These are phyloP conservation scores for Drosophila eugracilis DNA, from an alignment of 1,140 invertebrate genomes.

Conservation along the genomic window DNA sequence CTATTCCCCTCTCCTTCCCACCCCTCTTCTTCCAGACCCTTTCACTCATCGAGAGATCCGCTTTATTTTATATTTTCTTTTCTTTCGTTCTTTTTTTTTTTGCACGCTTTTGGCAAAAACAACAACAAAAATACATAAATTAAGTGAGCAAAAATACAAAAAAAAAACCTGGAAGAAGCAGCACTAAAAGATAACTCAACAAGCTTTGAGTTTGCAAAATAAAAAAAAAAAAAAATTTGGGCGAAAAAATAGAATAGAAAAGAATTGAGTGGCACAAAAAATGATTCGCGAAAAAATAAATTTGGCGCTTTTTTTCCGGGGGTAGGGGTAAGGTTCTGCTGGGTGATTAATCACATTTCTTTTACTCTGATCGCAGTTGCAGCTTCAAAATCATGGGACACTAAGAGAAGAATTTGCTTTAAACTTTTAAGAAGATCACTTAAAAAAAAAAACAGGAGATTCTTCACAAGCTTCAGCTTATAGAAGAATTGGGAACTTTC, in stretches of 20 bases:
- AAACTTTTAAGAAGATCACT: neutral
- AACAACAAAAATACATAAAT: constrained; percentile 20
- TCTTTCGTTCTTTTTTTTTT: constrained; percentile 22
- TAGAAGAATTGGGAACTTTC: no score
- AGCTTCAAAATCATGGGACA: neutral
- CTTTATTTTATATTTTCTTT: constrained; percentile 4
- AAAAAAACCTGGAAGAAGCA: constrained; percentile 63
- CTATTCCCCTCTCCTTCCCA: constrained; percentile 11
- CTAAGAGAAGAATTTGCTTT: neutral
- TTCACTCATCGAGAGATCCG: constrained; percentile 27
- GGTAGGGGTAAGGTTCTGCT: neutral
- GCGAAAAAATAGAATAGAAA: constrained; percentile 45
- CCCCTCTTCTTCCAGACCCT: constrained; percentile 9
- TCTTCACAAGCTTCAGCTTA: no score
- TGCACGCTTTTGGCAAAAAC: constrained; percentile 24
- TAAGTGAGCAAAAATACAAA: constrained; percentile 47
- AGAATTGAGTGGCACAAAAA: constrained; percentile 41
- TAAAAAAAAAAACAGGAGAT: neutral
- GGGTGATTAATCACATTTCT: constrained; percentile 29
- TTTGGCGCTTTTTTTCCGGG: constrained; percentile 28
- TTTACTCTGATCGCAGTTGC: constrained; percentile 5
- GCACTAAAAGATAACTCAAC: constrained; percentile 38
- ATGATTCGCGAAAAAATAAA: constrained; percentile 38
- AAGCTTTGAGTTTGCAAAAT: constrained; percentile 44
- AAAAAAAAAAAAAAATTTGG: constrained; percentile 52